A percentile compares a stretch with the other conserved stretches of the same genome.
Conservation (phyloP, 2,888 invertebrate genomes). For the Chymomyza fuscimana region DNA sequence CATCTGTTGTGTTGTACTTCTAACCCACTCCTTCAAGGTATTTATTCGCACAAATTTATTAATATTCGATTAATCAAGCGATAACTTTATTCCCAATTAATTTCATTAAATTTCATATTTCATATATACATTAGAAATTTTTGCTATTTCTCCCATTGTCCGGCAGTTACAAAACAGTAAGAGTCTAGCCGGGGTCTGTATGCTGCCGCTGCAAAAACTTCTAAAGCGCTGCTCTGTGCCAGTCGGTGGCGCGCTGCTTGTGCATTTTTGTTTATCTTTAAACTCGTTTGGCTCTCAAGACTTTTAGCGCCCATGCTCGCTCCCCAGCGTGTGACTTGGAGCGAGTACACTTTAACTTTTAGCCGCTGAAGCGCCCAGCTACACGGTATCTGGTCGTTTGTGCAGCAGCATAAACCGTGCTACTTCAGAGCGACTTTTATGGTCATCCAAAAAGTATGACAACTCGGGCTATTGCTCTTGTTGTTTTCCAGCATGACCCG, state of each 20-base stretch:
- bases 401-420: conserved; percentile 60
- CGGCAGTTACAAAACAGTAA: background rate
- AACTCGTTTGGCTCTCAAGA: conserved; percentile 63
- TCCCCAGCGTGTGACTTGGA: conserved; percentile 57
- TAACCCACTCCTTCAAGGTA: no score
- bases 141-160: background rate
- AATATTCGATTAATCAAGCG: no score
- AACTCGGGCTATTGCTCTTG: conserved; percentile 66
- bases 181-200: background rate
- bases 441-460: conserved; percentile 74
- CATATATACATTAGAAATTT: background rate
- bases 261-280: conserved; percentile 64
- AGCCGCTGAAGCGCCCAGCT: conserved; percentile 23
- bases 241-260: conserved; percentile 20
- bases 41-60: no score
- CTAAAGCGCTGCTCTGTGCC: conserved; percentile 16
- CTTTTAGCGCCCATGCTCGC: conserved; percentile 47
- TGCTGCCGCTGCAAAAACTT: conserved; percentile 9
- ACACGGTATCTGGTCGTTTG: conserved; percentile 36
- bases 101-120: no score
- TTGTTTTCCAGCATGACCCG: conserved; percentile 26
- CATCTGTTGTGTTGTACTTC: no score
- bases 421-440: conserved; percentile 71
- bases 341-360: conserved; percentile 55
- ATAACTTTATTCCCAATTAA: no score